Evolutionary conservation across 1,140 invertebrate species (phyloP).

Genomic region (Hypsibius dujardini): DNA sequence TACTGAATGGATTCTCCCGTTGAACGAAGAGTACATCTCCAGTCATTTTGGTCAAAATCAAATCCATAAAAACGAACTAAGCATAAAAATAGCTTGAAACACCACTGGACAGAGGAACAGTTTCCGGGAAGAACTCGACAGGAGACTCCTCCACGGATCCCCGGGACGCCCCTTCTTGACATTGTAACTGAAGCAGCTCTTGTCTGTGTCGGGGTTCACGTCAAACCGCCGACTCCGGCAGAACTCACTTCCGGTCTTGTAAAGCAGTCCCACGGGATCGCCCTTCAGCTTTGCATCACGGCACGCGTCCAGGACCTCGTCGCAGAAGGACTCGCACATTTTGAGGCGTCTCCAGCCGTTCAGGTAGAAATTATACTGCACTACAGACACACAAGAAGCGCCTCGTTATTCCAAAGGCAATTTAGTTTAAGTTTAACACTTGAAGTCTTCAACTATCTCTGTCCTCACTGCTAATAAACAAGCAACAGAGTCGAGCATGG

Average conservation of each 20-base stretch:
- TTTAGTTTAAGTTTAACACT: background rate
- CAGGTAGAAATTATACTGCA: background rate
- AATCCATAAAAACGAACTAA: too few relatives aligned
- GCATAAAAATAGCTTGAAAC: too few relatives aligned
- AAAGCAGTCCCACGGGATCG: background rate
- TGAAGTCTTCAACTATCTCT: background rate
- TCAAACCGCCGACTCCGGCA: background rate
- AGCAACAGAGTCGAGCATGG: too few relatives aligned
- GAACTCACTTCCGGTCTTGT: background rate
- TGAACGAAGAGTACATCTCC: too few relatives aligned
- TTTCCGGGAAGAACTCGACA: too few relatives aligned
- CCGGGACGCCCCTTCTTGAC: too few relatives aligned
- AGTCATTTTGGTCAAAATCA: too few relatives aligned
- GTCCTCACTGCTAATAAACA: too few relatives aligned
- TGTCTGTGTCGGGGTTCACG: background rate
- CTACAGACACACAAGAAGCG: background rate
- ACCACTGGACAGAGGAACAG: too few relatives aligned
- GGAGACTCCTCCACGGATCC: too few relatives aligned
- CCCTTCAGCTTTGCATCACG: background rate
- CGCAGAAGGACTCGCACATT: constrained; percentile 6
- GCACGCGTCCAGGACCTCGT: constrained; percentile 9
- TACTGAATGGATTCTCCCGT: too few relatives aligned
- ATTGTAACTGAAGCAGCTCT: background rate
- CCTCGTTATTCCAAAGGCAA: background rate
- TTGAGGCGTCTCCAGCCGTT: background rate